Base-by-base conservation (phyloP, 2,113 vertebrate species). In the Nestor notabilis region DNA sequence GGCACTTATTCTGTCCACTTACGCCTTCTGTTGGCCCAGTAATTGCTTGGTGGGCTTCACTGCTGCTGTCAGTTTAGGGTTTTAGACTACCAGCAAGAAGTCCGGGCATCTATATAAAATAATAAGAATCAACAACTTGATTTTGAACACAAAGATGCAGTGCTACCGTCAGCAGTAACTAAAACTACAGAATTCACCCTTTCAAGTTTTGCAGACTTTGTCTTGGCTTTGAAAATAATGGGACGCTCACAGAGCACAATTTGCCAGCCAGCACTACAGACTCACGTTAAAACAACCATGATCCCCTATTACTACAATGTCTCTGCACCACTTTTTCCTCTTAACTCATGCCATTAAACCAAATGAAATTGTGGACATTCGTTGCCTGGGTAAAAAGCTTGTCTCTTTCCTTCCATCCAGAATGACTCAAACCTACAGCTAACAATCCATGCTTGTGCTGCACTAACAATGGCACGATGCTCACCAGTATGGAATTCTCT, bases 101-200 rank as follows among this genome's bases (percentile, higher is more conserved):
- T 89, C 91, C 84, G 93, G 95, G 89, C 95, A 78, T 96, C 94
- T 95, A 95, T 90, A 95, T 84, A 95, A 80, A 92, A 93, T 53
- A 93, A 41, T 72, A 96, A 97, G 95, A 97, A 97, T 97, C 95
- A 95, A 68, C 89, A 95, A 94, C 53, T 93, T 95, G 92, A 98
- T 96, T 97, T 95, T 92, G 91, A 94, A 97, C 90, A 94, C 91
- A 92, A 97, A 96, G 97, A 97, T 88, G 90, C 95, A 92, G 74
- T 93, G 71, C 95, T 96, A 87, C 58, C 82, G 79, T 83, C 90
- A 95, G 95, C 41, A 89, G 92, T 92, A 97, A 91, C 93, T 95
- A 93, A 72, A 89, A 89, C 90, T 97, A 93, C 76, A 81, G 63
- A 90, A 81, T 83, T 90, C 82, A 92, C 31, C 70, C 69, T 84